Conservation (phyloP, 1,140 invertebrate species). For the Papilio polytes region DNA sequence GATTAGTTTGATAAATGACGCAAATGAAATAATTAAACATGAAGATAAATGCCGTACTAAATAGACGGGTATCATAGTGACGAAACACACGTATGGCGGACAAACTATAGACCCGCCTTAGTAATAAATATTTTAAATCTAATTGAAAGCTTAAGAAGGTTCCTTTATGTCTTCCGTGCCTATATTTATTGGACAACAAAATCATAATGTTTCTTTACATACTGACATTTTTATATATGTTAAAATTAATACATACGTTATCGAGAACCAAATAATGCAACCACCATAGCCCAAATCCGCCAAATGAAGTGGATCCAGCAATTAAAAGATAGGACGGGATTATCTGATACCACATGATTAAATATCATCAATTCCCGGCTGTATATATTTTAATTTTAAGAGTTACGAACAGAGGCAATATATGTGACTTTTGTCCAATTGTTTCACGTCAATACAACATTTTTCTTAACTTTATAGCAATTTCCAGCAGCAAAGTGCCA, state of each 20-base stretch:
- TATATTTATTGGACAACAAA: no score
- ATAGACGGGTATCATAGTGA: no score
- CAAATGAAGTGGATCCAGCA: neutral
- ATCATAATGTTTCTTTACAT: no score
- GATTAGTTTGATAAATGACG: no score
- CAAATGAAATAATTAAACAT: no score
- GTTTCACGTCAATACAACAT: neutral
- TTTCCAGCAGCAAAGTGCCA: neutral
- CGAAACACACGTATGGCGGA: no score
- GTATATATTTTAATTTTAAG: neutral
- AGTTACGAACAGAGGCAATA: neutral
- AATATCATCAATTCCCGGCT: neutral
- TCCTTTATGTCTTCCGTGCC: no score
- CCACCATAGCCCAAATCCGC: slow-evolving; percentile 7
- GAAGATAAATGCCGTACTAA: no score
- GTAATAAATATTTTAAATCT: no score
- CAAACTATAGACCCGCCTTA: no score
- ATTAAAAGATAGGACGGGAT: neutral
- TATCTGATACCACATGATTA: slow-evolving; percentile 14
- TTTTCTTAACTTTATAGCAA: neutral
- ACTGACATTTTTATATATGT: no score
- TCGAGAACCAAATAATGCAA: neutral
- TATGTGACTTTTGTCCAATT: neutral
- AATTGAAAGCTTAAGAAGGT: no score
- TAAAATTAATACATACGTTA: neutral